phyloP scores from a whole-genome alignment of 2,888 invertebrate species.

The Eristalinus sepulchralis region DNA sequence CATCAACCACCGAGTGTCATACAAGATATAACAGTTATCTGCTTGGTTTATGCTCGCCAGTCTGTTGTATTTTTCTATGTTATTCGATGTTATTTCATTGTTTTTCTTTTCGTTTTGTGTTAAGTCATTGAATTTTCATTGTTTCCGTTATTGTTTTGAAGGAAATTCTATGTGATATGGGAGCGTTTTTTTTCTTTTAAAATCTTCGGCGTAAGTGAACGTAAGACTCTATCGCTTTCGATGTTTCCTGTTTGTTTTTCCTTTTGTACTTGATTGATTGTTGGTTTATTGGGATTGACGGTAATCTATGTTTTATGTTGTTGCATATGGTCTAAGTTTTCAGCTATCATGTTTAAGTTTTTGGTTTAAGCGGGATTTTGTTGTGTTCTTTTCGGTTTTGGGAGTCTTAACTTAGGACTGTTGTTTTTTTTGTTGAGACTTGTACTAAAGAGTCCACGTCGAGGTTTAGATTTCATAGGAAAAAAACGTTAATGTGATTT shows the following conservation, averaged over 20 bases:
- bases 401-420: background rate
- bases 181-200: background rate
- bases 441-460: too few relatives aligned
- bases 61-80: conserved; percentile 59
- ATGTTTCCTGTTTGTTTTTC: conserved; percentile 52
- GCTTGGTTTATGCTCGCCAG: conserved; percentile 62
- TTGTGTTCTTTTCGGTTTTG: background rate
- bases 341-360: background rate
- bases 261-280: background rate
- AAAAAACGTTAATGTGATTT: too few relatives aligned
- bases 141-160: conserved; percentile 1
- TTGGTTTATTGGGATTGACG: conserved; percentile 25
- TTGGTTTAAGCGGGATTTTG: background rate
- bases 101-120: conserved; percentile 10
- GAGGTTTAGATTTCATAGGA: too few relatives aligned
- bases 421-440: too few relatives aligned
- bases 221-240: conserved; percentile 47
- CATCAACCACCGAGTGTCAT: conserved; percentile 40
- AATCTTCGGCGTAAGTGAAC: conserved; percentile 1
- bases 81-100: conserved; percentile 42
- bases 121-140: conserved; percentile 16
- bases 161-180: background rate
- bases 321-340: background rate
- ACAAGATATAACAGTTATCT: conserved; percentile 51
- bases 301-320: conserved; percentile 29